Evolutionary conservation across 2,797 vertebrate species (phyloP).

Genomic region (Enteromius paludinosus): DNA sequence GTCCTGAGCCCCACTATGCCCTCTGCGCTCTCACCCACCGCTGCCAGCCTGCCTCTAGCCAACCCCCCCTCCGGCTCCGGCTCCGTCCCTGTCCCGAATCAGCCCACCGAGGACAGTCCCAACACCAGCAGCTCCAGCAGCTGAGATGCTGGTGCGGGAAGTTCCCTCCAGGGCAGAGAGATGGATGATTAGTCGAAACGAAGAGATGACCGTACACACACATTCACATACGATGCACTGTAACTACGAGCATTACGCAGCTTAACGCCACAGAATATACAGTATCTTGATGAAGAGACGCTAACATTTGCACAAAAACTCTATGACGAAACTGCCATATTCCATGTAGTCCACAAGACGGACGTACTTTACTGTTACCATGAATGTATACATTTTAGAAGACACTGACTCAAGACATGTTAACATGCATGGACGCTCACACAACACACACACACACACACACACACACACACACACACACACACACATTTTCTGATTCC

Average conservation of each 20-base stretch:
- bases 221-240: conserved; percentile 70
- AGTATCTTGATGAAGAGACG: conserved; percentile 48
- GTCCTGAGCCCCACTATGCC: conserved; percentile 69
- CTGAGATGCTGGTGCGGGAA: conserved; percentile 64
- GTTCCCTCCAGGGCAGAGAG: conserved; percentile 49
- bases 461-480: neutral
- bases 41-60: conserved; percentile 56
- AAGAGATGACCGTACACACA: conserved; percentile 37
- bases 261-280: conserved; percentile 74
- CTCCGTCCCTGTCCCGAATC: conserved; percentile 66
- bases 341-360: conserved; percentile 63
- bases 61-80: conserved; percentile 54
- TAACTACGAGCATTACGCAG: conserved; percentile 62
- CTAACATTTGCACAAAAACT: conserved; percentile 55
- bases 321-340: conserved; percentile 59
- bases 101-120: conserved; percentile 69
- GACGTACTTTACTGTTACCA: conserved; percentile 72
- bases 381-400: conserved; percentile 78
- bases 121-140: conserved; percentile 79
- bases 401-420: conserved; percentile 56
- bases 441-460: neutral
- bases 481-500: conserved; percentile 58
- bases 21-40: conserved; percentile 63
- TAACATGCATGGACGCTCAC: conserved; percentile 46
- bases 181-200: conserved; percentile 37